Evolutionary conservation across 2,888 invertebrate species (phyloP).

Genomic region (Monoplex corrugatus): DNA sequence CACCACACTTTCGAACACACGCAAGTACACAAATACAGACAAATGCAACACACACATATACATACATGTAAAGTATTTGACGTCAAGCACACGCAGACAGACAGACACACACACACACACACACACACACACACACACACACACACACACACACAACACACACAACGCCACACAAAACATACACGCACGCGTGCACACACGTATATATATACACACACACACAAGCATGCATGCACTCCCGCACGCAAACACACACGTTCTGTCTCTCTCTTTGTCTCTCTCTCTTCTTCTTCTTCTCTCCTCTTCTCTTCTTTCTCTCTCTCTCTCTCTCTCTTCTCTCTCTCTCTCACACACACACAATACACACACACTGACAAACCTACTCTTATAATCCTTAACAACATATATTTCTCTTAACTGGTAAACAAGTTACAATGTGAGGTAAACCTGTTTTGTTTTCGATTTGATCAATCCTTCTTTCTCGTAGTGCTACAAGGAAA

Average conservation of each 20-base stretch:
- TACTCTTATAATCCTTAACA: too few species aligned
- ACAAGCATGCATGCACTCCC: background rate
- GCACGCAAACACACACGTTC: background rate
- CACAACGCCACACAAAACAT: background rate
- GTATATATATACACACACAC: slow-evolving; percentile 20
- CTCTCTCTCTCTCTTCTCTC: background rate
- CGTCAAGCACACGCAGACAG: too few species aligned
- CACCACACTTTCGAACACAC: background rate
- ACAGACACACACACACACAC: slow-evolving; percentile 8
- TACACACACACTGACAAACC: too few species aligned
- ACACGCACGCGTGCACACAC: background rate
- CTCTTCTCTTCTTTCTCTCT: background rate
- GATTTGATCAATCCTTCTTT: too few species aligned
- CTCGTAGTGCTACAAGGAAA: too few species aligned
- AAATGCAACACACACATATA: background rate
- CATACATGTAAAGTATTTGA: too few species aligned
- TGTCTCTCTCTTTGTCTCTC: background rate
- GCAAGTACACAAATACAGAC: background rate
- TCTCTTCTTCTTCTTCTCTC: background rate
- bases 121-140: slow-evolving; percentile 15
- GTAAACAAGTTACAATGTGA: too few species aligned
- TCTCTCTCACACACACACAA: too few species aligned
- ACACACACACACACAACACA: slow-evolving; percentile 25
- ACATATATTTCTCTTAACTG: too few species aligned
- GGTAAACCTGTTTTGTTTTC: too few species aligned